phyloP scores from a whole-genome alignment of 2,888 invertebrate genomes.

The Cantharis flavilabris region DNA sequence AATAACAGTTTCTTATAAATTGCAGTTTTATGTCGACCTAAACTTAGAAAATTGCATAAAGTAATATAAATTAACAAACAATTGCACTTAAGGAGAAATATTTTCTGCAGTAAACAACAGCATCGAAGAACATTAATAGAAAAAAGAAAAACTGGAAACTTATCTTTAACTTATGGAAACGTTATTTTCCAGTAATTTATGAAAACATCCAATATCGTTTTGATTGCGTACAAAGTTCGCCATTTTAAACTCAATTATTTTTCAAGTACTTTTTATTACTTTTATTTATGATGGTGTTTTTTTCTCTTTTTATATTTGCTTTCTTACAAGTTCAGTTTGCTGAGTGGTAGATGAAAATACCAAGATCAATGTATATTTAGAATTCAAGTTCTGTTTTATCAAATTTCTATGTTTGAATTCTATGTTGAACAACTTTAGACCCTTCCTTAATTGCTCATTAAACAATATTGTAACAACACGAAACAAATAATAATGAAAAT shows the following conservation, averaged over 20 bases:
- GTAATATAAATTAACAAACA: not conserved
- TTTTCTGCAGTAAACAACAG: not conserved
- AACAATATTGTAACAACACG: not conserved
- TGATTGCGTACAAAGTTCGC: not conserved
- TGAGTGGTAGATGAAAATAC: not conserved
- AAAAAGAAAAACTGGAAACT: not conserved
- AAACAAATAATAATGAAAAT: not conserved
- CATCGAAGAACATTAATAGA: not conserved
- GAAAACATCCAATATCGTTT: not conserved
- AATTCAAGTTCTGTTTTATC: not conserved
- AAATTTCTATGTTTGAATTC: not conserved
- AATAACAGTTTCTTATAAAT: not conserved
- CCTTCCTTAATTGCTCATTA: no score
- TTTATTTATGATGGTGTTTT: not conserved
- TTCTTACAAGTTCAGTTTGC: not conserved
- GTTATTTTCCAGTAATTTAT: not conserved
- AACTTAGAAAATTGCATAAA: not conserved
- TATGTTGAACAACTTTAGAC: no score
- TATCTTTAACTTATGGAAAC: not conserved
- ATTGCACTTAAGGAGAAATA: not conserved
- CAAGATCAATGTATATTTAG: not conserved
- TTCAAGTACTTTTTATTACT: not conserved
- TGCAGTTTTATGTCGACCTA: not conserved
- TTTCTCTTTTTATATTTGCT: not conserved
- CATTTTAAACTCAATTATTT: not conserved